A percentile compares a stretch with the other conserved stretches of the same genome.
Evolutionary conservation across 2,888 invertebrate genomes (phyloP).

Genomic region (Zootermopsis nevadensis): DNA sequence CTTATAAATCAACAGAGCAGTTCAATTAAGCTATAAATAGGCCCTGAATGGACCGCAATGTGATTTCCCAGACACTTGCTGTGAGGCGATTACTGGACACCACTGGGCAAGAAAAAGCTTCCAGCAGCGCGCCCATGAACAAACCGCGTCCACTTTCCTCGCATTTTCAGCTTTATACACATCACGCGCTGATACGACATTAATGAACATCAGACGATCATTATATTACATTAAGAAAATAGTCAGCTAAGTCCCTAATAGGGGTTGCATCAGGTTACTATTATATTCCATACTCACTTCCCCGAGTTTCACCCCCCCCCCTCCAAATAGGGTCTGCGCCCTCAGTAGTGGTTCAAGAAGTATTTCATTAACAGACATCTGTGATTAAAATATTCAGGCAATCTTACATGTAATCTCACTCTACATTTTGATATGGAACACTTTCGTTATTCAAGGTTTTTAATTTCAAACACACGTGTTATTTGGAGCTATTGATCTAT

Average conservation of each 20-base stretch:
- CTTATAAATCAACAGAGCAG: constrained; percentile 13
- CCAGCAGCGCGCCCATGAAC: background rate
- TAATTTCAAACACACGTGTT: background rate
- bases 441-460: background rate
- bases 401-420: no score
- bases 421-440: background rate
- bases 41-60: background rate
- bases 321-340: no score
- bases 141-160: background rate
- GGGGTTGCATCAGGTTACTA: no score
- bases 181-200: background rate
- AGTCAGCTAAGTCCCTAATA: no score
- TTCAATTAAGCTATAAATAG: constrained; percentile 21
- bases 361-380: no score
- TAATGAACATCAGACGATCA: background rate
- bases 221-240: background rate
- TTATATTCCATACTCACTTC: no score
- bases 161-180: background rate
- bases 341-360: no score
- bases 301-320: no score
- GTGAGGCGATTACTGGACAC: background rate
- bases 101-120: background rate
- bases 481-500: background rate
- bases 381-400: no score
- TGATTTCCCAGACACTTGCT: background rate